These are phyloP conservation scores for Paraplagusia blochii DNA, from an alignment of 2,113 vertebrate species.

Conservation along the genomic window DNA sequence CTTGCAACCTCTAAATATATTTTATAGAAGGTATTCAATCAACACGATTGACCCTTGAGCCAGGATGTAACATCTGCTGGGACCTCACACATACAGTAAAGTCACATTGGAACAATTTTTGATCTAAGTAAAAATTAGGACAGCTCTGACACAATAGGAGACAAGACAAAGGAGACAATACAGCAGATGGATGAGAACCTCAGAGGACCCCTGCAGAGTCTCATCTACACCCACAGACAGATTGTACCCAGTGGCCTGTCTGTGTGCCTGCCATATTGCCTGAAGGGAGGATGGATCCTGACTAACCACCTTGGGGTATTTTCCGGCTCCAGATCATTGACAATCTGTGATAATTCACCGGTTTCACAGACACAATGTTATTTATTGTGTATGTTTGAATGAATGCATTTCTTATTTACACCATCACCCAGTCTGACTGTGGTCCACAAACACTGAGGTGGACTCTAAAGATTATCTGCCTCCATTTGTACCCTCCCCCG, in stretches of 20 bases:
- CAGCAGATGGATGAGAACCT: slow-evolving; percentile 47
- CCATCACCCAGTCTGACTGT: not conserved
- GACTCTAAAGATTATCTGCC: slow-evolving; percentile 8
- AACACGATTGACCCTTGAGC: too few relatives aligned
- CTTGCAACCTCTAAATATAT: too few relatives aligned
- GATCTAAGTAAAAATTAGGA: slow-evolving; percentile 10
- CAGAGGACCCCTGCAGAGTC: slow-evolving; percentile 22
- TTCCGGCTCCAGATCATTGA: slow-evolving; percentile 9
- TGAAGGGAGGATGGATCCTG: slow-evolving; percentile 27
- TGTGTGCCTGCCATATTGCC: slow-evolving; percentile 22
- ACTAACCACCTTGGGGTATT: slow-evolving; percentile 16
- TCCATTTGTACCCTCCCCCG: slow-evolving; percentile 7
- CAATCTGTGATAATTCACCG: not conserved
- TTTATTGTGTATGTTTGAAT: slow-evolving; percentile 3
- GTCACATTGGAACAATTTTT: not conserved
- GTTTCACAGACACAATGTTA: not conserved
- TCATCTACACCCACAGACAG: slow-evolving; percentile 35
- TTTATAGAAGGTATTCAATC: too few relatives aligned
- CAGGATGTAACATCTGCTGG: not conserved
- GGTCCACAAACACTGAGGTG: not conserved
- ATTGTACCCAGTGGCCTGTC: slow-evolving; percentile 29
- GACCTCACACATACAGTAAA: not conserved
- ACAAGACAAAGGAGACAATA: slow-evolving; percentile 38
- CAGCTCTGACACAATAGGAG: slow-evolving; percentile 23
- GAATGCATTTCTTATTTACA: slow-evolving; percentile 17